Conservation (phyloP, 2,797 vertebrate genomes). For the Gambelia wislizenii region DNA sequence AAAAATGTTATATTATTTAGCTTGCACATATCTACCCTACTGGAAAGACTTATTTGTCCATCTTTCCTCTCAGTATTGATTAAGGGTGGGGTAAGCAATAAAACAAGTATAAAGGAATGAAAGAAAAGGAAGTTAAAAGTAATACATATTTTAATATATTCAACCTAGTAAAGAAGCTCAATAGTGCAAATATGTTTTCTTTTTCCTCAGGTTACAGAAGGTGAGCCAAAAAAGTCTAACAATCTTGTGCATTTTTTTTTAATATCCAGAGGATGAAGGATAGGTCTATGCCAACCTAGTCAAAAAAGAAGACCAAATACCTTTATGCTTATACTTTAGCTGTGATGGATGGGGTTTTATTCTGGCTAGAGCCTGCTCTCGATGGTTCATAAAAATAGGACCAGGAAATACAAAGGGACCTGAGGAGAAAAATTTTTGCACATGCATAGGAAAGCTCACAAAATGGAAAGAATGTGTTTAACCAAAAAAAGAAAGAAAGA, state of each 20-base stretch:
- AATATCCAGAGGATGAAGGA: constrained; percentile 71
- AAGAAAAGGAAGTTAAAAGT: neutral
- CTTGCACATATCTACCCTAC: too few species aligned
- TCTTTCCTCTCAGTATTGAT: neutral
- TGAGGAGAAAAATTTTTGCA: constrained; percentile 98
- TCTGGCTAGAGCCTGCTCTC: constrained; percentile 99
- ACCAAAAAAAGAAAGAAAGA: constrained; percentile 70
- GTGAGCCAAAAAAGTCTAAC: constrained; percentile 71
- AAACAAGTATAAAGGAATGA: neutral
- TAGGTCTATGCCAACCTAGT: constrained; percentile 84
- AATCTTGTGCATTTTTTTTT: constrained; percentile 77
- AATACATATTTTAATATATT: neutral
- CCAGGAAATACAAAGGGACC: constrained; percentile 99
- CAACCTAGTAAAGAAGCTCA: constrained; percentile 22
- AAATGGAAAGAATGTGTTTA: constrained; percentile 84
- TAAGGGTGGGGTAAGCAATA: neutral
- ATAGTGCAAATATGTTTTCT: constrained; percentile 63
- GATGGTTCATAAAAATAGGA: constrained; percentile 99
- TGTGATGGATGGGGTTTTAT: constrained; percentile 98
- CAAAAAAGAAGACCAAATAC: constrained; percentile 94
- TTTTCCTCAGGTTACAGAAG: constrained; percentile 79
- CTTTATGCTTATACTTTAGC: constrained; percentile 99
- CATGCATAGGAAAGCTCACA: constrained; percentile 98
- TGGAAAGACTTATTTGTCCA: neutral
- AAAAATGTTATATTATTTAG: neutral